Conservation (phyloP, 2,113 vertebrate species). For the Cyprinodon tularosa region DNA sequence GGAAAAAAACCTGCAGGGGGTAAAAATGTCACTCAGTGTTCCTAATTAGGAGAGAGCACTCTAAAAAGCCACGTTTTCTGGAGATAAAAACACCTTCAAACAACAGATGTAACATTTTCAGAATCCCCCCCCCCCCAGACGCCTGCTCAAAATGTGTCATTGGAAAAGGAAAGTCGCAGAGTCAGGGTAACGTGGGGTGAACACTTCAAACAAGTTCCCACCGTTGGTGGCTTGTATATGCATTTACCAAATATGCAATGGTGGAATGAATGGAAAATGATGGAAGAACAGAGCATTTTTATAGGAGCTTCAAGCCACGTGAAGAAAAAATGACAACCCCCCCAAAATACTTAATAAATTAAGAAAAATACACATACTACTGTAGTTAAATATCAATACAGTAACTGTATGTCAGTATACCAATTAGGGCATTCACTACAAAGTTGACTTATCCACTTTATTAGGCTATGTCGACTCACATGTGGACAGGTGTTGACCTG, state of each 20-base stretch:
- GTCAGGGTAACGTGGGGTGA: conserved; percentile 51
- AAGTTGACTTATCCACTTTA: no score
- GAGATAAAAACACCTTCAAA: conserved; percentile 39
- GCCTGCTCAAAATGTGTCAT: conserved; percentile 58
- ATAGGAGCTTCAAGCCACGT: conserved; percentile 13
- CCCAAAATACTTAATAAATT: neutral
- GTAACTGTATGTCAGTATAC: no score
- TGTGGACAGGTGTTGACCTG: no score
- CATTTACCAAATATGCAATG: conserved; percentile 26
- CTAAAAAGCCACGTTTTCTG: conserved; percentile 33
- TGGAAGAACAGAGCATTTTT: conserved; percentile 24
- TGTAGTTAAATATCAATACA: neutral
- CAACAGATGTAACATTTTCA: conserved; percentile 48
- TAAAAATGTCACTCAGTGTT: conserved; percentile 47
- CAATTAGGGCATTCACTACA: no score
- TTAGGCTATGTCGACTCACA: no score
- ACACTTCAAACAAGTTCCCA: conserved; percentile 46
- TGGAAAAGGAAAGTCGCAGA: conserved; percentile 45
- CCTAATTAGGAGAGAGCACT: conserved; percentile 46
- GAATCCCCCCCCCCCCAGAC: conserved; percentile 51
- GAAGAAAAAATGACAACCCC: conserved; percentile 1
- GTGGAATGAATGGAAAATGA: conserved; percentile 4
- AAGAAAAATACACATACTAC: neutral
- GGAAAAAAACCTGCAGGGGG: conserved; percentile 2
- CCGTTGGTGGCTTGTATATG: conserved; percentile 22